Conservation (phyloP, 2,888 invertebrate genomes). For the Thymelicus lineola region DNA sequence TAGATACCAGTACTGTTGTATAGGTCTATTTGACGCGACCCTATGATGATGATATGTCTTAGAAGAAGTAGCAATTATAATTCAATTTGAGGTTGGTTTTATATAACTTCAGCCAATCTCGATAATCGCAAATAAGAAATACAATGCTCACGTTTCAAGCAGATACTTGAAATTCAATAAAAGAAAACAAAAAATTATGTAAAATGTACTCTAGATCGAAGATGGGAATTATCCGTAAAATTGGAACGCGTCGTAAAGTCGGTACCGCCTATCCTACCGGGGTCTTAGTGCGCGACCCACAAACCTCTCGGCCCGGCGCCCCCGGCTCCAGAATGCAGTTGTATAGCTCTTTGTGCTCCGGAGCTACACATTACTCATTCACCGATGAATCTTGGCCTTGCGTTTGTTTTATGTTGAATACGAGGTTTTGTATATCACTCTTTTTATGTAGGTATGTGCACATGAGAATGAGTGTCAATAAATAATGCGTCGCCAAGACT, state of each 20-base stretch:
- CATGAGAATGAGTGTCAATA: too few relatives aligned
- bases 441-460: not conserved
- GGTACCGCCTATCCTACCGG: not conserved
- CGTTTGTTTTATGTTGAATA: not conserved
- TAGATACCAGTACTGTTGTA: too few relatives aligned
- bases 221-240: too few relatives aligned
- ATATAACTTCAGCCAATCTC: not conserved
- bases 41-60: too few relatives aligned
- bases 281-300: not conserved
- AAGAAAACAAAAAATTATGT: too few relatives aligned
- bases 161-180: too few relatives aligned
- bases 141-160: too few relatives aligned
- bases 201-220: too few relatives aligned
- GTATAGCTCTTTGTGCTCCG: constrained; percentile 2
- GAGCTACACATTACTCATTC: not conserved
- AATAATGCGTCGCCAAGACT: too few relatives aligned
- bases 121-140: too few relatives aligned
- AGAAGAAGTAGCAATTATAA: not conserved
- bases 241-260: too few relatives aligned
- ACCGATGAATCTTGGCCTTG: constrained; percentile 3
- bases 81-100: not conserved
- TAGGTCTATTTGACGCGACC: too few relatives aligned
- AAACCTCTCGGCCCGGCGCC: constrained; percentile 2
- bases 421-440: not conserved
- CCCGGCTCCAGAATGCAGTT: constrained; percentile 1